Percentiles rank a stretch among this genome's conserved stretches.
These are phyloP conservation scores for Nannoperca australis DNA, from an alignment of 2,797 vertebrate genomes.

Conservation along the genomic window DNA sequence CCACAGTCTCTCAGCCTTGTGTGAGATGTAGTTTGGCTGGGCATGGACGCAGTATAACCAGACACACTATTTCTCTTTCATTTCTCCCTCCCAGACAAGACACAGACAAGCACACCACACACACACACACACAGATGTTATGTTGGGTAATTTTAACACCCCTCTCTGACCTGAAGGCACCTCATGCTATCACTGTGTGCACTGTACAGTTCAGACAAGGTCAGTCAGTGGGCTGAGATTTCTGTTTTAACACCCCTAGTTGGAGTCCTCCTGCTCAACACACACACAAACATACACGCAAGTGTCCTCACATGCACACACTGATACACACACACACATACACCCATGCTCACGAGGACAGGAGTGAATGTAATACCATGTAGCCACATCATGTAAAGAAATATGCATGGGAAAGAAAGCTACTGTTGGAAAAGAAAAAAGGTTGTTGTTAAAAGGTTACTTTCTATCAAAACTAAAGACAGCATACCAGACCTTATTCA, in stretches of 20 bases:
- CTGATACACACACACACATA: background rate
- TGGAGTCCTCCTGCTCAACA: constrained; percentile 51
- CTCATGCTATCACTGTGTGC: constrained; percentile 45
- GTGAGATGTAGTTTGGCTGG: constrained; percentile 81
- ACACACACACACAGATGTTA: constrained; percentile 48
- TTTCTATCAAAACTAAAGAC: constrained; percentile 18
- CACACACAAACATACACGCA: constrained; percentile 22
- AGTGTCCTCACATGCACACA: background rate
- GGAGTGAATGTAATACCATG: constrained; percentile 53
- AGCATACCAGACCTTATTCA: constrained; percentile 8
- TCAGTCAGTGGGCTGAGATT: constrained; percentile 74
- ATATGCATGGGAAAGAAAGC: constrained; percentile 40
- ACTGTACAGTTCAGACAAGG: constrained; percentile 71
- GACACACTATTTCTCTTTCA: constrained; percentile 71
- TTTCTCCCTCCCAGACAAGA: constrained; percentile 71
- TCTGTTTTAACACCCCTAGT: constrained; percentile 65
- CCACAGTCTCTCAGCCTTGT: constrained; percentile 75
- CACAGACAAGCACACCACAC: constrained; percentile 46
- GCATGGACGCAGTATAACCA: constrained; percentile 69
- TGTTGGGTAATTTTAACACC: constrained; percentile 61
- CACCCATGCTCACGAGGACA: constrained; percentile 17
- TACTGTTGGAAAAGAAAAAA: constrained; percentile 1
- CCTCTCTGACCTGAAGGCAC: constrained; percentile 64
- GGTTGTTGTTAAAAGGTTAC: constrained; percentile 6
- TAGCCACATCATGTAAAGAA: constrained; percentile 46